These are phyloP conservation scores for Ophioderma brevispina DNA, from an alignment of 35 echinoderm and acorn worm genomes.

Conservation along the genomic window DNA sequence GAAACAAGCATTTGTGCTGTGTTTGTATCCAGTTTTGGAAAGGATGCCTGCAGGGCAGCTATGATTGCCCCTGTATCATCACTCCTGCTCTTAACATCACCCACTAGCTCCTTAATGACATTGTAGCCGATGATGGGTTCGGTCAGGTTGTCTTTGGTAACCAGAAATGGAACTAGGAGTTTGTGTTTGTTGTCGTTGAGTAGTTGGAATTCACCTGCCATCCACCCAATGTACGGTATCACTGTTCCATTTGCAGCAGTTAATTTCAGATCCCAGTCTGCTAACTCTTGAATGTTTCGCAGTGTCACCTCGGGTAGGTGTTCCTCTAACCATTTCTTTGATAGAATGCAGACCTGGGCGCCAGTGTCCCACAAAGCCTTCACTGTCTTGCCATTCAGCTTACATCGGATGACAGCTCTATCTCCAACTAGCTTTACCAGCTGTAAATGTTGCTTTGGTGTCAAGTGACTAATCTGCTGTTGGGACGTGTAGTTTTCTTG, in stretches of 20 bases:
- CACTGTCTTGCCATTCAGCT: neutral
- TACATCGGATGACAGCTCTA: conserved; percentile 44
- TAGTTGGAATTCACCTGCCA: conserved; percentile 43
- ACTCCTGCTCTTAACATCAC: neutral
- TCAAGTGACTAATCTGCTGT: conserved; percentile 13
- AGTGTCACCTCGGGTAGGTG: conserved; percentile 35
- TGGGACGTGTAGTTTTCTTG: neutral
- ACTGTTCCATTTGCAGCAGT: conserved; percentile 65
- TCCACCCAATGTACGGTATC: conserved; percentile 61
- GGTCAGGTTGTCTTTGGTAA: conserved; percentile 40
- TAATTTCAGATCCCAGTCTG: conserved; percentile 37
- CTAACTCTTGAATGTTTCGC: conserved; percentile 33
- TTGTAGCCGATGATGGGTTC: conserved; percentile 78
- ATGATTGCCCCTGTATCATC: neutral
- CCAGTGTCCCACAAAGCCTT: conserved; percentile 75
- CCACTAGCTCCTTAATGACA: conserved; percentile 50
- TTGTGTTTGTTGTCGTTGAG: neutral
- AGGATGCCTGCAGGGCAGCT: neutral
- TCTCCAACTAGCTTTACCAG: conserved; percentile 43
- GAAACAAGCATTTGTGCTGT: neutral
- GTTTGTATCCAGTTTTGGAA: neutral
- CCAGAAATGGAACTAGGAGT: conserved; percentile 44
- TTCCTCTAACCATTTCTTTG: conserved; percentile 33
- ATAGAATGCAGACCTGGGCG: conserved; percentile 64
- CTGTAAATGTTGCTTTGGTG: conserved; percentile 1